Percentiles rank a stretch among this genome's conserved stretches.
Evolutionary conservation across 23 tunicate genomes (phyloP).

Genomic region (Halocynthia roretzi): DNA sequence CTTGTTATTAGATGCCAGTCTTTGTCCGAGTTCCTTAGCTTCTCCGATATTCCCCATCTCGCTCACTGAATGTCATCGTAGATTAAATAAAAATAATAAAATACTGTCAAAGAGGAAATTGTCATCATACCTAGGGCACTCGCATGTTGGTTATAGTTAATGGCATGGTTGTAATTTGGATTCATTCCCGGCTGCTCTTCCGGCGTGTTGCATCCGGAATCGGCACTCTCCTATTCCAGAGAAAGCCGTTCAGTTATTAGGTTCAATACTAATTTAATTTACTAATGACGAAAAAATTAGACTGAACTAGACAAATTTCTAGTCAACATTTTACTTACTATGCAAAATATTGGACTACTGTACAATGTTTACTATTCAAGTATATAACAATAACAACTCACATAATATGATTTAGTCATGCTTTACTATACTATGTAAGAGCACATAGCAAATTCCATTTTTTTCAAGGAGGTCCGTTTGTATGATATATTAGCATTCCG

Average conservation of each 20-base stretch:
- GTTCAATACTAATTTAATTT: no score
- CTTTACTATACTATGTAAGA: no score
- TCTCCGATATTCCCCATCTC: constrained; percentile 71
- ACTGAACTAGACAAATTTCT: no score
- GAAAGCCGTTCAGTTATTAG: no score
- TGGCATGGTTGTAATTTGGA: not conserved
- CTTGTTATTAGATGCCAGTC: constrained; percentile 24
- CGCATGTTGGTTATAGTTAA: not conserved
- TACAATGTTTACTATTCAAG: no score
- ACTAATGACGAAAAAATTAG: no score
- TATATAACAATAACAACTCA: no score
- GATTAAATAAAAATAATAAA: not conserved
- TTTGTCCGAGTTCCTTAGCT: constrained; percentile 28
- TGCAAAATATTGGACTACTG: no score
- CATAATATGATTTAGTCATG: no score
- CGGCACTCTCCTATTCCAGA: not conserved
- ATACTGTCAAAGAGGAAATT: not conserved
- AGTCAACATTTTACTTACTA: no score
- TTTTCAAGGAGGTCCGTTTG: no score
- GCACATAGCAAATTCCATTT: no score
- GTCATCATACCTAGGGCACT: not conserved
- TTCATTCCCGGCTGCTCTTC: not conserved
- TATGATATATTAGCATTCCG: not conserved
- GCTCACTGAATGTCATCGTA: constrained; percentile 10
- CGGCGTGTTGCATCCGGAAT: constrained; percentile 30